Conservation (phyloP, 1,140 invertebrate genomes). For the Drosophila bifasciata region DNA sequence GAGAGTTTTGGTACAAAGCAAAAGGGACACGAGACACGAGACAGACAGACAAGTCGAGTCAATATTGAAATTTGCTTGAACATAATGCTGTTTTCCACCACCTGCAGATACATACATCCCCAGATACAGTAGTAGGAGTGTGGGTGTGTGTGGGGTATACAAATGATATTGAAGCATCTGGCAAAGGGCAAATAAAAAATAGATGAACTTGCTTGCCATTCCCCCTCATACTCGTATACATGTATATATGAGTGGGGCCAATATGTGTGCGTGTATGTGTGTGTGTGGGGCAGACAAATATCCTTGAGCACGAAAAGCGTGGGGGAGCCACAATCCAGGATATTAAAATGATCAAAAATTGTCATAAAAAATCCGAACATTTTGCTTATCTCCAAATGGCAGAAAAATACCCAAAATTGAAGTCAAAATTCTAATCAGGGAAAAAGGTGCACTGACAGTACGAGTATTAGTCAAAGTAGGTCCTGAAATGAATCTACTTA, state of each 20-base stretch:
- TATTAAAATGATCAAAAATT: constrained; percentile 75
- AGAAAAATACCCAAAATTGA: constrained; percentile 32
- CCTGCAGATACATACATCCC: constrained; percentile 17
- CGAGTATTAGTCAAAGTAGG: too few species aligned
- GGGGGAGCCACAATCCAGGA: constrained; percentile 11
- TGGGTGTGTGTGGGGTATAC: constrained; percentile 4
- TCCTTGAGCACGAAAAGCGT: constrained; percentile 20
- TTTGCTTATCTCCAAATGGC: constrained; percentile 45
- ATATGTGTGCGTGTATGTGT: too few species aligned
- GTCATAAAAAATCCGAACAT: constrained; percentile 63
- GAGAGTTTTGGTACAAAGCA: constrained; percentile 22
- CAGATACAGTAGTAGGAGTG: not conserved
- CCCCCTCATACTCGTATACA: constrained; percentile 14
- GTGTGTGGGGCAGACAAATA: constrained; percentile 43
- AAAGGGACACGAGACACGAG: constrained; percentile 7
- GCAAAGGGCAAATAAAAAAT: constrained; percentile 66
- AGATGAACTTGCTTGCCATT: constrained; percentile 61
- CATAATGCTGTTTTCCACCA: constrained; percentile 34
- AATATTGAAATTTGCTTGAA: constrained; percentile 41
- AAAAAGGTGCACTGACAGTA: constrained; percentile 2
- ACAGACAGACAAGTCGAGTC: constrained; percentile 16
- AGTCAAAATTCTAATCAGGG: constrained; percentile 48
- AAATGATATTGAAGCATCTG: constrained; percentile 53
- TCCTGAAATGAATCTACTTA: not conserved
- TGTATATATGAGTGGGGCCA: constrained; percentile 5